phyloP scores from a whole-genome alignment of 2,797 vertebrate genomes.

The Nasua narica region DNA sequence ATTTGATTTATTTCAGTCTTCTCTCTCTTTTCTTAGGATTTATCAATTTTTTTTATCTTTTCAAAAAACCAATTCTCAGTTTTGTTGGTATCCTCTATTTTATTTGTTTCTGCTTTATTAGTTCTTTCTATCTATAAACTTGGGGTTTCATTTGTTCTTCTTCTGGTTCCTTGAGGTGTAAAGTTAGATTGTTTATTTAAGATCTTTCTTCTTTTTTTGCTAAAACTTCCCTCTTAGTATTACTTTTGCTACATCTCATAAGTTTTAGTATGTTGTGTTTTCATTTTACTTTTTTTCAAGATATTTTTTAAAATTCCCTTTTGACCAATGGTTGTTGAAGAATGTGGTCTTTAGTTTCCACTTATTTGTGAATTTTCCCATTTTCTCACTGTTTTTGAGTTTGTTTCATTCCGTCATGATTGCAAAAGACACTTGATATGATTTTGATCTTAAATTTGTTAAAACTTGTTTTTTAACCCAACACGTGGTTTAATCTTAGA shows the following conservation, averaged over 20 bases:
- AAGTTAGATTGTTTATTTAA: neutral
- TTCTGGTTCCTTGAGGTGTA: neutral
- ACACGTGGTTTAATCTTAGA: neutral
- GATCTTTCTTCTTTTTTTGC: neutral
- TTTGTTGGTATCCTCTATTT: neutral
- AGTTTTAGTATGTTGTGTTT: neutral
- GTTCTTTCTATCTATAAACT: neutral
- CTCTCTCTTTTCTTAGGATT: neutral
- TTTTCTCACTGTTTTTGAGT: neutral
- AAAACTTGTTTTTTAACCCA: neutral
- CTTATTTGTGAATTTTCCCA: neutral
- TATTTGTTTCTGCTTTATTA: neutral
- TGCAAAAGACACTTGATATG: neutral
- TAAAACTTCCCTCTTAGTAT: neutral
- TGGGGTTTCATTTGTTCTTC: neutral
- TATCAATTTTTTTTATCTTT: neutral
- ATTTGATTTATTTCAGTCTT: neutral
- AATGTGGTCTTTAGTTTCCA: neutral
- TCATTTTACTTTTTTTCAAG: neutral
- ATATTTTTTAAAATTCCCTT: neutral
- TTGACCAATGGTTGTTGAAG: neutral
- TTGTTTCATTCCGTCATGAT: neutral
- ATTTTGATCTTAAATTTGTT: neutral
- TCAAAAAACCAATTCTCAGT: neutral
- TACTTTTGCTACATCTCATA: neutral